Conservation (phyloP, 2,888 invertebrate genomes). For the Cantharis flavilabris region DNA sequence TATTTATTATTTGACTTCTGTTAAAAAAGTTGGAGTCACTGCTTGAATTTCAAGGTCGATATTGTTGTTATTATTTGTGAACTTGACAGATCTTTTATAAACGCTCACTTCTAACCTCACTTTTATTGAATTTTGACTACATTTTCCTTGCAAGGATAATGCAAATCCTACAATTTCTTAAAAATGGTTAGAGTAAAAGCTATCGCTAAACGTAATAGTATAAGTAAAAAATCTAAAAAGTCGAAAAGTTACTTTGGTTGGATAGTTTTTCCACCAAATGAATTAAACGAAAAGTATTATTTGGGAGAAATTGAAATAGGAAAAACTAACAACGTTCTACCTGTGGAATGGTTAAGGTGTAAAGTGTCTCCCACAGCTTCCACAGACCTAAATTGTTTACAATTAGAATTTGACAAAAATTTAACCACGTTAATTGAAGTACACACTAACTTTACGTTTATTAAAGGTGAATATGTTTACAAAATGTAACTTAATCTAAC, state of each 20-base stretch:
- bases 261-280: not conserved
- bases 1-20: too few relatives aligned
- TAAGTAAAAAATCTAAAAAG: not conserved
- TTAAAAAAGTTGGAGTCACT: too few relatives aligned
- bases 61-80: too few relatives aligned
- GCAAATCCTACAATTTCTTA: not conserved
- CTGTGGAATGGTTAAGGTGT: slow-evolving; percentile 40
- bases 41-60: too few relatives aligned
- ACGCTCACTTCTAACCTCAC: not conserved
- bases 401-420: slow-evolving; percentile 38
- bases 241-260: not conserved
- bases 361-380: slow-evolving; percentile 35
- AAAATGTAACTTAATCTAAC: not conserved
- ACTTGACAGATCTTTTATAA: too few relatives aligned
- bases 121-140: not conserved
- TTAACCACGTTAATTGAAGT: slow-evolving; percentile 36
- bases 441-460: slow-evolving; percentile 36
- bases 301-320: slow-evolving; percentile 45
- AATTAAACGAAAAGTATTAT: slow-evolving; percentile 13
- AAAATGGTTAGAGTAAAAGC: not conserved
- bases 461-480: slow-evolving; percentile 40
- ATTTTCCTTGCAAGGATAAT: not conserved
- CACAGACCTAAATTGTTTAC: slow-evolving; percentile 25
- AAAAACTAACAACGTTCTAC: slow-evolving; percentile 42
- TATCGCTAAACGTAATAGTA: not conserved